phyloP scores from a whole-genome alignment of 2,888 invertebrate genomes.

The Microchrysa polita region DNA sequence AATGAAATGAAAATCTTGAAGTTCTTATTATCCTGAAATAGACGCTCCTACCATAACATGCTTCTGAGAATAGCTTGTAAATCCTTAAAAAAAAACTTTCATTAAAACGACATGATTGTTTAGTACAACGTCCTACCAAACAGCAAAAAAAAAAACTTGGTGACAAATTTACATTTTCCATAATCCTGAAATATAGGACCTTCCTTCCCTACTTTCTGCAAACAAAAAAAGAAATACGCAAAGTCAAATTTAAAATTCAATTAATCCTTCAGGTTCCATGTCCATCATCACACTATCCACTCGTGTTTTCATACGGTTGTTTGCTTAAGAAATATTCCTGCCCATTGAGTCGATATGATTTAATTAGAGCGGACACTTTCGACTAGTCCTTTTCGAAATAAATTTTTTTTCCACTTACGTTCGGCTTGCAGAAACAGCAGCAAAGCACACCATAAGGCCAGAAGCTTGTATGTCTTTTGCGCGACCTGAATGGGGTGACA shows the following conservation, averaged over 20 bases:
- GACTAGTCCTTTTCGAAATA: neutral
- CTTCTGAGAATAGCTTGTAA: too few relatives aligned
- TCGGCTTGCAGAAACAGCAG: neutral
- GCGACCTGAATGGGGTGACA: neutral
- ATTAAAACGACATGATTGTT: neutral
- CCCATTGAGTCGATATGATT: conserved; percentile 8
- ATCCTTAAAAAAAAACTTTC: too few relatives aligned
- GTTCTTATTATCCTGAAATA: too few relatives aligned
- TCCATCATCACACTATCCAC: conserved; percentile 11
- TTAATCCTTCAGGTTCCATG: neutral
- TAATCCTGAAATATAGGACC: neutral
- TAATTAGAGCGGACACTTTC: conserved; percentile 9
- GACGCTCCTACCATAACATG: too few relatives aligned
- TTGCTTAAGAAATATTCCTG: conserved; percentile 22
- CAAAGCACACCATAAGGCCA: too few relatives aligned
- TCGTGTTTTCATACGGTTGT: conserved; percentile 9
- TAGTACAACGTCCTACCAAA: neutral
- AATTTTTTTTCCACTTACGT: neutral
- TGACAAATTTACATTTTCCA: neutral
- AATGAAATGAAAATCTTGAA: too few relatives aligned
- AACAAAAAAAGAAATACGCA: neutral
- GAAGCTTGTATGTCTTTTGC: neutral
- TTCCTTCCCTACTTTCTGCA: too few relatives aligned
- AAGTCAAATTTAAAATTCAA: conserved; percentile 11
- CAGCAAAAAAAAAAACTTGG: neutral